Evolutionary conservation across 2,113 vertebrate genomes (phyloP), one percentile per base, ranked within the genome.

Genomic region (Perca fluviatilis): DNA sequence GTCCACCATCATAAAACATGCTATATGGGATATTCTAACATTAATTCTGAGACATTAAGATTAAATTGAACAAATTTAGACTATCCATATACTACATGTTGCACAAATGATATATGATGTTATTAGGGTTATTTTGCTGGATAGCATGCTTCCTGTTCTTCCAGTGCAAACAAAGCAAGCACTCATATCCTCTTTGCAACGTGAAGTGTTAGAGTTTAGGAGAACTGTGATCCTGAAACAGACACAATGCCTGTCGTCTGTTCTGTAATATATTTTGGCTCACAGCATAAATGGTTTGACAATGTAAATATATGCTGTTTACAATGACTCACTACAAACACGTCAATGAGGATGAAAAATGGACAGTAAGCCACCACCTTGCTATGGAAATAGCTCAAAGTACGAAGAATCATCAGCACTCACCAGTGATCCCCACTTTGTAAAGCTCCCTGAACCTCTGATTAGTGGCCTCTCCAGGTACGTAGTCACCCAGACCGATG

Each of bases 401-500:
- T 23, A 50, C 0, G 14, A 61, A 60, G 6, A 60, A 8, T 25
- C 21, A 25, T 51, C 25, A 30, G 64, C 51, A 96, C 98, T 96
- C 93, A 99, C 98, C 96, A 0, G 98, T 99, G 93, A 99, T 98
- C 71, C 96, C 97, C 0, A 99, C 91, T 95, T 99, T 99, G 90
- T 99, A 99, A 18, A 99, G 92, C 89, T 98, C 96, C 68, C 98
- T 92, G 93, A 97, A 98, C 77, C 89, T 97, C 86, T 99, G 98
- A 87, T 99, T 97, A 66, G 95, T 94, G 2, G 96, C 96, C 90
- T 99, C 98, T 68, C 98, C 98, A 0, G 98, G 98, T 13, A 99
- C 98, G 0, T 99, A 99, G 85, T 99, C 98, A 25, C 98, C 98
- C 0, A 99, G 95, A 66, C 98, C 98, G 6, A 99, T 99, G 91